phyloP scores from a whole-genome alignment of 2,888 invertebrate genomes.

The Polydesmus complanatus region DNA sequence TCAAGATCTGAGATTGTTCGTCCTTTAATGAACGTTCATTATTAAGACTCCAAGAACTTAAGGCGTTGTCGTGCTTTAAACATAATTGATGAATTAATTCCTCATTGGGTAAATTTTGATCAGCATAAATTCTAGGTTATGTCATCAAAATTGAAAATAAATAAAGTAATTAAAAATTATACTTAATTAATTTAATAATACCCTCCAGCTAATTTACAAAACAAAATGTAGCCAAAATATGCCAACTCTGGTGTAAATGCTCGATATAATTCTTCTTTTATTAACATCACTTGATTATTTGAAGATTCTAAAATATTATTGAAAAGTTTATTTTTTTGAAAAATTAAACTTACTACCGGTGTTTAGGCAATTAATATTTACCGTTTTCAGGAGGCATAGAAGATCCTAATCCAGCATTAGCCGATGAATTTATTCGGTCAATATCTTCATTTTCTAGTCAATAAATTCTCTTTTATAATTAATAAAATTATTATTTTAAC shows the following conservation, averaged over 20 bases:
- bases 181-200: conserved; percentile 17
- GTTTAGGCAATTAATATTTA: no score
- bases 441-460: no score
- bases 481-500: no score
- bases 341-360: no score
- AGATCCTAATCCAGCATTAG: no score
- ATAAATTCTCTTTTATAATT: no score
- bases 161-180: conserved; percentile 1
- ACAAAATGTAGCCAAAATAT: conserved; percentile 53
- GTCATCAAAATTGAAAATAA: conserved; percentile 16
- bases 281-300: conserved; percentile 40
- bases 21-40: background rate
- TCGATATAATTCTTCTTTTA: conserved; percentile 56
- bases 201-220: conserved; percentile 36
- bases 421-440: no score
- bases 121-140: conserved; percentile 35
- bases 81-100: conserved; percentile 63
- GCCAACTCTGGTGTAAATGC: conserved; percentile 78
- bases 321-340: background rate
- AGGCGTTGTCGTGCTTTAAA: conserved; percentile 45
- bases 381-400: no score
- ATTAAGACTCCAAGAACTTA: background rate
- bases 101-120: conserved; percentile 43
- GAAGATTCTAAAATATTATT: background rate
- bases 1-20: background rate